Percentiles rank a stretch among this genome's conserved stretches.
Evolutionary conservation across 2,888 invertebrate species (phyloP).

Genomic region (Mesochorus sp.): DNA sequence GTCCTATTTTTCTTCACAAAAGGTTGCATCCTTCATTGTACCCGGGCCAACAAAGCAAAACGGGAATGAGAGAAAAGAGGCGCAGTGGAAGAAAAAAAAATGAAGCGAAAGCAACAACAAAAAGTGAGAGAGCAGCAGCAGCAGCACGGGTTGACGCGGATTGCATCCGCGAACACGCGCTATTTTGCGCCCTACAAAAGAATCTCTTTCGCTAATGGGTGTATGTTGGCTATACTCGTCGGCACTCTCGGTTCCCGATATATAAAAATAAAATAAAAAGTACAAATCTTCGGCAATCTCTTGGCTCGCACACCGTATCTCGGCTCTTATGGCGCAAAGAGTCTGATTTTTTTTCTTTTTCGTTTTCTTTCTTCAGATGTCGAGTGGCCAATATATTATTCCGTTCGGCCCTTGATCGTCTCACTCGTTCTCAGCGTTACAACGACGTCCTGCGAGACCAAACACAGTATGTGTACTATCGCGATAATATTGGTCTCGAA

Average conservation of each 20-base stretch:
- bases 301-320: constrained; percentile 15
- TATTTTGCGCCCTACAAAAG: constrained; percentile 65
- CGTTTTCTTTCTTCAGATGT: neutral
- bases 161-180: constrained; percentile 54
- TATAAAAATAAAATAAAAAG: constrained; percentile 8
- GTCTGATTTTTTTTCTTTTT: neutral
- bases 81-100: constrained; percentile 7
- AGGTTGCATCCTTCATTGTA: constrained; percentile 71
- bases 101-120: constrained; percentile 38
- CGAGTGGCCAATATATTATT: constrained; percentile 22
- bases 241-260: constrained; percentile 33
- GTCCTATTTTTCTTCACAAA: constrained; percentile 71
- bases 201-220: constrained; percentile 51
- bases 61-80: constrained; percentile 27
- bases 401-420: constrained; percentile 12
- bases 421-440: constrained; percentile 16
- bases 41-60: constrained; percentile 67
- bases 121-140: constrained; percentile 48
- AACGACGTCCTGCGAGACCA: neutral
- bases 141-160: constrained; percentile 46
- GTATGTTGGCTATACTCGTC: constrained; percentile 10
- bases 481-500: constrained; percentile 11
- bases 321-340: neutral
- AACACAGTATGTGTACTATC: neutral
- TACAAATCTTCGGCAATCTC: constrained; percentile 44